These are phyloP conservation scores for Scotopteryx bipunctaria DNA, from an alignment of 2,888 invertebrate genomes.

Conservation along the genomic window DNA sequence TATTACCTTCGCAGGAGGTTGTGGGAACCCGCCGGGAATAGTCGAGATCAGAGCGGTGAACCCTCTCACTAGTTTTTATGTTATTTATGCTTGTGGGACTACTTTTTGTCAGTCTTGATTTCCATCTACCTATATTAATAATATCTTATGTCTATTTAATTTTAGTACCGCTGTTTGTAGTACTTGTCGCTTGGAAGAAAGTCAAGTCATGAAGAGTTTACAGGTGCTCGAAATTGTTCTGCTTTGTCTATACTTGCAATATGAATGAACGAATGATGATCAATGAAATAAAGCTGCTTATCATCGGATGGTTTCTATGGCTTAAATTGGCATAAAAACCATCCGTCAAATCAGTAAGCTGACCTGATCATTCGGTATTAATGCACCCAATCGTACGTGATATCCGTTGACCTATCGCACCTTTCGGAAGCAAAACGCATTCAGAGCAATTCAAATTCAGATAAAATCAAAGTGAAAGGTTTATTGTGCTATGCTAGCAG, in stretches of 20 bases:
- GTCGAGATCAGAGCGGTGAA: conserved; percentile 64
- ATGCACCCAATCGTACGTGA: conserved; percentile 51
- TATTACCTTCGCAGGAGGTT: conserved; percentile 59
- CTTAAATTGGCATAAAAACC: neutral
- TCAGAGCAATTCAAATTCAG: conserved; percentile 39
- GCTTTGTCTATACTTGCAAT: too few species aligned
- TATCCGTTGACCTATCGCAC: conserved; percentile 52
- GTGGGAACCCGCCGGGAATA: conserved; percentile 61
- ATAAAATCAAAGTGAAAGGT: conserved; percentile 54
- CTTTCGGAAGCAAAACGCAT: conserved; percentile 52
- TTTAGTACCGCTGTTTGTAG: too few species aligned
- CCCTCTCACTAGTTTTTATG: conserved; percentile 67
- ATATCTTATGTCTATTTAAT: too few species aligned
- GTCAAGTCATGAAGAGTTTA: too few species aligned
- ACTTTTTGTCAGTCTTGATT: conserved; percentile 53
- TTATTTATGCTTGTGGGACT: conserved; percentile 53
- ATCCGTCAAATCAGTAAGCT: conserved; percentile 24
- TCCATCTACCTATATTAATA: conserved; percentile 42
- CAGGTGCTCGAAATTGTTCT: too few species aligned
- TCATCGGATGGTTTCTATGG: too few species aligned
- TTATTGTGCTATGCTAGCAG: conserved; percentile 34
- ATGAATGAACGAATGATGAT: too few species aligned
- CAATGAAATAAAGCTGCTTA: too few species aligned
- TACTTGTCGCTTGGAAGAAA: too few species aligned
- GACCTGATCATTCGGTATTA: conserved; percentile 30